Evolutionary conservation across 2,888 invertebrate genomes (phyloP).

Genomic region (Athrips mouffetella): DNA sequence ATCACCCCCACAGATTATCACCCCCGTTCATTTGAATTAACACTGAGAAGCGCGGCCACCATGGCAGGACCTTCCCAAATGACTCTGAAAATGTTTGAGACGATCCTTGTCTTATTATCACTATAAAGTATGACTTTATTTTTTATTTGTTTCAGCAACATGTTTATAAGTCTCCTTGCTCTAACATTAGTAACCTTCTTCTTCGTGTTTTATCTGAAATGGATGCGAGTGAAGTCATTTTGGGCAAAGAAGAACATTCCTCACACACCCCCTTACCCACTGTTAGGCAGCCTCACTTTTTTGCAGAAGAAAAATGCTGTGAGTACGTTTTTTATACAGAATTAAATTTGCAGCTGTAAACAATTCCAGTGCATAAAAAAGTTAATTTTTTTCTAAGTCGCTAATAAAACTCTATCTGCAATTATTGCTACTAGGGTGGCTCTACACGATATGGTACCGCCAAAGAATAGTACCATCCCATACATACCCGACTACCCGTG

Average conservation of each 20-base stretch:
- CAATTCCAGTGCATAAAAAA: too few relatives aligned
- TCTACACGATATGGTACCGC: neutral
- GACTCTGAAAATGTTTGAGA: neutral
- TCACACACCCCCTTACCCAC: slow-evolving; percentile 28
- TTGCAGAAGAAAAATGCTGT: slow-evolving; percentile 39
- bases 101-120: neutral
- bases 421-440: neutral
- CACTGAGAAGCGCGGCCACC: too few relatives aligned
- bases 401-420: neutral
- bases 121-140: neutral
- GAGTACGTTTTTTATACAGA: too few relatives aligned
- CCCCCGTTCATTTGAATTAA: too few relatives aligned
- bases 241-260: slow-evolving; percentile 33
- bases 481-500: too few relatives aligned
- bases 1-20: too few relatives aligned
- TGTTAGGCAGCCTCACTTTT: slow-evolving; percentile 41
- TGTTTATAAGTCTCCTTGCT: slow-evolving; percentile 5
- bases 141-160: slow-evolving; percentile 1
- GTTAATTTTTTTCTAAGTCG: neutral
- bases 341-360: too few relatives aligned
- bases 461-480: too few relatives aligned
- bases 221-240: slow-evolving; percentile 27
- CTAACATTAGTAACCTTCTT: neutral
- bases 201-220: slow-evolving; percentile 23
- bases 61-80: neutral